Conservation (phyloP, 2,113 vertebrate species). For the Riparia riparia region DNA sequence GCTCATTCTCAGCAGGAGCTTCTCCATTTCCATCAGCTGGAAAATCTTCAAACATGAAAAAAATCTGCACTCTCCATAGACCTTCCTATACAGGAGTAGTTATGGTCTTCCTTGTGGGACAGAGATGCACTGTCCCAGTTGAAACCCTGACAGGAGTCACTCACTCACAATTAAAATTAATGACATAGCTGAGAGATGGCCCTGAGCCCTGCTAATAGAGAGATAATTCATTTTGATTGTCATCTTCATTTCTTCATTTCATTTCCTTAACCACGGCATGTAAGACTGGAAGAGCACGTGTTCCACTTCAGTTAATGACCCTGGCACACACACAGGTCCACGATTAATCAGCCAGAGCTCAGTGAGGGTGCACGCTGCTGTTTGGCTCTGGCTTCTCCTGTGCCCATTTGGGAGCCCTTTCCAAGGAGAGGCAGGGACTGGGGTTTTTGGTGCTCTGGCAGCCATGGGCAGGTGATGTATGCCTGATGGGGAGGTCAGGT, state of each 20-base stretch:
- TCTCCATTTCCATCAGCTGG: not conserved
- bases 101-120: not conserved
- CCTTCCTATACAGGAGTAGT: not conserved
- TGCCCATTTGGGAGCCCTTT: not conserved
- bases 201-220: constrained; percentile 46
- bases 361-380: not conserved
- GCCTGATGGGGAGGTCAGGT: not conserved
- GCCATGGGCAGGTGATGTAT: fast-evolving
- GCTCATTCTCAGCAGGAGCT: not conserved
- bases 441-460: not conserved
- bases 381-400: not conserved
- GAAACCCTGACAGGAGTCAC: not conserved
- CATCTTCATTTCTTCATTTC: constrained; percentile 66
- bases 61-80: not conserved
- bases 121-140: not conserved
- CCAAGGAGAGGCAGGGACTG: not conserved
- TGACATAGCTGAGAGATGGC: constrained; percentile 27
- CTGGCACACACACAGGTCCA: not conserved
- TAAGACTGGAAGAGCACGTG: constrained; percentile 28
- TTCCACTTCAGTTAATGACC: constrained; percentile 51
- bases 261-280: not conserved
- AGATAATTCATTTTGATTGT: constrained; percentile 57
- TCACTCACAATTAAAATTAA: constrained; percentile 53
- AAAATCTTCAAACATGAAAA: not conserved
- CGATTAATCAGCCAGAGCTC: constrained; percentile 34